These are phyloP conservation scores for Sminthurides aquaticus DNA, from an alignment of 2,888 invertebrate genomes.

Conservation along the genomic window DNA sequence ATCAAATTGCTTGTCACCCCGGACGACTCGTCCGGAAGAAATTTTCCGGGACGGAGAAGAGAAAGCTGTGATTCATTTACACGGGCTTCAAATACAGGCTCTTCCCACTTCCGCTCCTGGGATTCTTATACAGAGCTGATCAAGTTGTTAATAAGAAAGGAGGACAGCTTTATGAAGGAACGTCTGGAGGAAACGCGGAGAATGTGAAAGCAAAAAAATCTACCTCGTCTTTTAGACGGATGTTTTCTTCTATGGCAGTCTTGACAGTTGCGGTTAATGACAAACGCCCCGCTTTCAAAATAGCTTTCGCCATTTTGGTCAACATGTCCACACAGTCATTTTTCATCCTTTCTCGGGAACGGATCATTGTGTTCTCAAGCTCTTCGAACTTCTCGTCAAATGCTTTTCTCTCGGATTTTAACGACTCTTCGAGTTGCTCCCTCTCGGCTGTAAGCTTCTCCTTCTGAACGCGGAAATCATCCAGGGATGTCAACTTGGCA, in stretches of 20 bases:
- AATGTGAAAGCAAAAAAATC: background rate
- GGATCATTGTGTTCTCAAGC: conserved; percentile 38
- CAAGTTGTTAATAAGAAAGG: too few species aligned
- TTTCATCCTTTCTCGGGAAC: conserved; percentile 37
- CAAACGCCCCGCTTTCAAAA: conserved; percentile 36
- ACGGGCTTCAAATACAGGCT: too few species aligned
- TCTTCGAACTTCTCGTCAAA: conserved; percentile 37
- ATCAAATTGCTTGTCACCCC: too few species aligned
- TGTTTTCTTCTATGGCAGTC: conserved; percentile 35
- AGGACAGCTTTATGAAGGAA: too few species aligned
- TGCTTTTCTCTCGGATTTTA: conserved; percentile 30
- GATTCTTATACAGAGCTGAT: too few species aligned
- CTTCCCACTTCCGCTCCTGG: too few species aligned
- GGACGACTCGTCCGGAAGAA: too few species aligned
- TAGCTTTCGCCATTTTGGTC: conserved; percentile 34
- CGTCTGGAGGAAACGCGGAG: background rate
- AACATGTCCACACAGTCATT: conserved; percentile 35
- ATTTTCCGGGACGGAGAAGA: too few species aligned
- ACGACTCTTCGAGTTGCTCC: conserved; percentile 26
- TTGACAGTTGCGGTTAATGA: conserved; percentile 38
- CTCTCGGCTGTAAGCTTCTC: conserved; percentile 33
- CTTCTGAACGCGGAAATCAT: conserved; percentile 41
- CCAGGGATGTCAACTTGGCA: conserved; percentile 39
- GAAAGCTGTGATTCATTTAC: too few species aligned
- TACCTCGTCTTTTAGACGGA: conserved; percentile 36